These are phyloP conservation scores for Eupelmus urozonus DNA, from an alignment of 2,888 invertebrate species.

Conservation along the genomic window DNA sequence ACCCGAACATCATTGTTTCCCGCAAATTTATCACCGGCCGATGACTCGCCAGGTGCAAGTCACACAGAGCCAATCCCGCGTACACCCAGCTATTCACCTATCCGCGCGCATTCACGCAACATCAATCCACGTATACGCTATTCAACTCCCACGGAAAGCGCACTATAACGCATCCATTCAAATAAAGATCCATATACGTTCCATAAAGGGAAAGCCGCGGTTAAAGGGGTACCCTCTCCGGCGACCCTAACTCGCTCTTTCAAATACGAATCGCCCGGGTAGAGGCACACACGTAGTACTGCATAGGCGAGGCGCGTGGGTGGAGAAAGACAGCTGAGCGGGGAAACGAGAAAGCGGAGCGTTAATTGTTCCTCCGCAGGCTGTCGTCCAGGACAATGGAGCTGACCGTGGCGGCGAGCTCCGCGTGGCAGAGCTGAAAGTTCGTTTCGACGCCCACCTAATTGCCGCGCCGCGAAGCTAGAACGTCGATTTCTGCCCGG, in stretches of 20 bases:
- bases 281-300: neutral
- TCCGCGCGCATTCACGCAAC: no score
- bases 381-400: conserved; percentile 55
- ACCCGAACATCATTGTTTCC: conserved; percentile 14
- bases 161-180: no score
- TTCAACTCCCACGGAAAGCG: no score
- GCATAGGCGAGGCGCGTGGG: neutral
- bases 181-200: no score
- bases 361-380: conserved; percentile 62
- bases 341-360: conserved; percentile 45
- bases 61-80: no score
- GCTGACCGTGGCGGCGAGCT: neutral
- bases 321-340: neutral
- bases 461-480: conserved; percentile 47
- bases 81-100: no score
- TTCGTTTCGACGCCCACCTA: conserved; percentile 55
- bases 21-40: conserved; percentile 31
- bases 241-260: no score
- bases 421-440: neutral
- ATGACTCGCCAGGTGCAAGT: conserved; percentile 39
- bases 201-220: no score
- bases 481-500: conserved; percentile 1
- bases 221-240: no score
- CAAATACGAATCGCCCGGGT: no score
- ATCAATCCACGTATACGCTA: no score